Percentiles rank a stretch among this genome's conserved stretches.
Conservation (phyloP, 2,888 invertebrate genomes). For the Resseliella maxima region DNA sequence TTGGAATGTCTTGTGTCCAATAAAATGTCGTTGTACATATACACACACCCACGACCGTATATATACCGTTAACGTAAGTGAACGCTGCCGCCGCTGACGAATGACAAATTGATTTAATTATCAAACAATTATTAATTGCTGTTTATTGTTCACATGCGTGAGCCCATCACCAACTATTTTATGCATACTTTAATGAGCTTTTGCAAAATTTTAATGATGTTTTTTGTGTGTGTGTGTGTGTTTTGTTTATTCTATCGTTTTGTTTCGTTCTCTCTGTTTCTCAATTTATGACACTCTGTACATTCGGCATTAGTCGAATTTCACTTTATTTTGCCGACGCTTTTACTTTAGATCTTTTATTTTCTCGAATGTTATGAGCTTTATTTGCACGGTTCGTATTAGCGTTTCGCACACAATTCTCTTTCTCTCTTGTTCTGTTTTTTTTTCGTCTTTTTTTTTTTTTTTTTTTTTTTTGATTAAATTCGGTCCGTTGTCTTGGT, state of each 20-base stretch:
- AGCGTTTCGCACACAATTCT: not conserved
- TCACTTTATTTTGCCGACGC: not conserved
- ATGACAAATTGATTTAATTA: slow-evolving; percentile 53
- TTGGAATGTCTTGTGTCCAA: slow-evolving; percentile 7
- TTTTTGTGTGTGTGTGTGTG: not conserved
- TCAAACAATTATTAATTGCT: slow-evolving; percentile 15
- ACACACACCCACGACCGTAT: not conserved
- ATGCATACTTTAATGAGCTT: slow-evolving; percentile 19
- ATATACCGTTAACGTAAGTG: too few relatives aligned
- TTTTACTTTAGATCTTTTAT: not conserved
- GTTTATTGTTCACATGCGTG: slow-evolving; percentile 20
- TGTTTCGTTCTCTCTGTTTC: not conserved
- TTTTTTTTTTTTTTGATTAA: too few relatives aligned
- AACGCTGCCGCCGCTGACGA: not conserved
- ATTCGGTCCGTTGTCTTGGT: not conserved
- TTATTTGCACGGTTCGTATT: not conserved
- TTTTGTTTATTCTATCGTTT: too few relatives aligned
- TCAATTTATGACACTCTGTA: not conserved
- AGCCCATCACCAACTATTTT: not conserved
- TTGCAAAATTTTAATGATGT: not conserved
- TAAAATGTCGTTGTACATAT: not conserved
- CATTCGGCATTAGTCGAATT: not conserved
- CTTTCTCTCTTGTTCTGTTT: not conserved
- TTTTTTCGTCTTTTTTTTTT: too few relatives aligned
- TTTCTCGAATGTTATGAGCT: not conserved